Evolutionary conservation across 2,888 invertebrate genomes (phyloP), one percentile per base, ranked within the genome.

Genomic region (Machimus rusticus): DNA sequence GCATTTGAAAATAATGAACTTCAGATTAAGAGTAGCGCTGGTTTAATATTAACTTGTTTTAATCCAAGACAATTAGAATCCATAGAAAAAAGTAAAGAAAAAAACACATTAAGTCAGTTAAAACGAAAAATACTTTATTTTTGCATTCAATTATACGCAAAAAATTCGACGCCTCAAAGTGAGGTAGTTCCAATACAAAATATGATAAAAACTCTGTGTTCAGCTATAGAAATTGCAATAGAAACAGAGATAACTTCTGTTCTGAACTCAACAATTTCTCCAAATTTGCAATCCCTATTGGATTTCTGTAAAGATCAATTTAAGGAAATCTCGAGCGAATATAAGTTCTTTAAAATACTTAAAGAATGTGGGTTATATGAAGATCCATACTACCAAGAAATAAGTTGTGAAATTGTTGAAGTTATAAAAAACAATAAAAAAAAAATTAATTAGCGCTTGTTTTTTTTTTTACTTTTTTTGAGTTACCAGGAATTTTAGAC

Each of bases 401-500:
- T 79, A 5, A 78, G 19, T 74, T 43, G 28, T 66, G 82, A 23
- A 43, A 74, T 84, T 31, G 39, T 46, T 57, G 87, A 87, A 85
- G 74, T 85, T 14, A 74, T 43, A 55, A 39, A 19, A 43, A 5
- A 43, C n/a, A 23, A 43, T 79, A 57, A 74, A 5, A 34, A 19
- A 34, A 66, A 31, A 66, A 16, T 1, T 28, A 34, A 28, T 55
- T n/a, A 66, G 34, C 19, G 37, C 31, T 19, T 57, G 23, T 19
- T 34, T 84, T 57, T n/a, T n/a, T n/a, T n/a, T n/a, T n/a, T n/a
- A 37, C 57, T 55, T 66, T 84, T 19, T 84, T 84, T 55, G 84
- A 84, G 39, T n/a, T 55, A 57, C 34, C 51, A 55, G 55, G 55
- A 9, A 5, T 31, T 84, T 37, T 66, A 28, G 34, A 66, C 6